A percentile compares a stretch with the other conserved stretches of the same genome.
These are phyloP conservation scores for Meloe dianella DNA, from an alignment of 2,888 invertebrate genomes.

Conservation along the genomic window DNA sequence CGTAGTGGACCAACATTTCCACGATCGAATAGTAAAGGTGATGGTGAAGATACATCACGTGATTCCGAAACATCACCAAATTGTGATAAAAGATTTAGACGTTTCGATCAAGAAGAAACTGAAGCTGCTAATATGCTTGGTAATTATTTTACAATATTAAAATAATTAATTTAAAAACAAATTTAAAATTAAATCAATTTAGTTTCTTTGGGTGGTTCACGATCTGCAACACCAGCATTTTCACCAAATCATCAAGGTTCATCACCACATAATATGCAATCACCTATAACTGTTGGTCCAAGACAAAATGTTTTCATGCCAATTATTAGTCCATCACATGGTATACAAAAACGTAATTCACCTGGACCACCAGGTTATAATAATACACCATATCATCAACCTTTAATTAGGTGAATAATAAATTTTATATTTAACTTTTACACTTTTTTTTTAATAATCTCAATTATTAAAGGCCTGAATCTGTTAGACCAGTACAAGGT, in stretches of 20 bases:
- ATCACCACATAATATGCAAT: constrained; percentile 72
- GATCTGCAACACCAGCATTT: constrained; percentile 91
- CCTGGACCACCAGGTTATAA: constrained; percentile 56
- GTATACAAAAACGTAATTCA: constrained; percentile 60
- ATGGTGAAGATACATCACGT: constrained; percentile 86
- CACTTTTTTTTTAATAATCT: constrained; percentile 17
- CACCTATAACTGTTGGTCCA: constrained; percentile 73
- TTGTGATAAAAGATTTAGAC: constrained; percentile 73
- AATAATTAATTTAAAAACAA: neutral
- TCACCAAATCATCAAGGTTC: constrained; percentile 75
- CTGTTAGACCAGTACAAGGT: constrained; percentile 67
- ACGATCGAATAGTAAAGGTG: constrained; percentile 65
- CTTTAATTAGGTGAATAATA: constrained; percentile 54
- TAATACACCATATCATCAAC: constrained; percentile 55
- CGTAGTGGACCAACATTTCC: constrained; percentile 59
- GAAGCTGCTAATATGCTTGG: constrained; percentile 97
- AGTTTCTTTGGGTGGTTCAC: constrained; percentile 92
- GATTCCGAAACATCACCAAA: constrained; percentile 91
- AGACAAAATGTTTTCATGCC: constrained; percentile 92
- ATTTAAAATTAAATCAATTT: constrained; percentile 48
- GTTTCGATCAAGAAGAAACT: constrained; percentile 93
- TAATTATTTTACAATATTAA: constrained; percentile 52
- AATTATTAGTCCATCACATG: constrained; percentile 70
- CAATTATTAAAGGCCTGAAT: constrained; percentile 67
- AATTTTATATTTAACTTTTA: constrained; percentile 17